phyloP scores from a whole-genome alignment of 2,888 invertebrate species.

The Athetis lepigone region DNA sequence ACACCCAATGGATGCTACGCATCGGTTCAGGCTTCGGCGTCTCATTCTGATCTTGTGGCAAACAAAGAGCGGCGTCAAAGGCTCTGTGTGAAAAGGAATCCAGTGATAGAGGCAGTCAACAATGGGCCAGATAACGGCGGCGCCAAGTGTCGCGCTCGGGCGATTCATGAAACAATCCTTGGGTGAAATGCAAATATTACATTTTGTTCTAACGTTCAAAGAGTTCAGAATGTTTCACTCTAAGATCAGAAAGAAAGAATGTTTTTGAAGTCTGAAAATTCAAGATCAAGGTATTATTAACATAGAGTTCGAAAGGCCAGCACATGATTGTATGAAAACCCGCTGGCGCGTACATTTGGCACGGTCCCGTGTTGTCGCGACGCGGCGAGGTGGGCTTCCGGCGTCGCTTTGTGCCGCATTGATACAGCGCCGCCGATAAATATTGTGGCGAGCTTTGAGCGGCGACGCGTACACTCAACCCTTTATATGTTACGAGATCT shows the following conservation, averaged over 20 bases:
- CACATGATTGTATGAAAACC: not conserved
- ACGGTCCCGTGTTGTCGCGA: constrained; percentile 67
- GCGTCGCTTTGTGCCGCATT: constrained; percentile 86
- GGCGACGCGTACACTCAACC: constrained; percentile 53
- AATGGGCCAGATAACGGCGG: constrained; percentile 84
- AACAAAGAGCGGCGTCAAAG: constrained; percentile 89
- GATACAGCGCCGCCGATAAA: constrained; percentile 89
- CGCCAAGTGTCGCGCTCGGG: constrained; percentile 60
- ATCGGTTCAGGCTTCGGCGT: constrained; percentile 82
- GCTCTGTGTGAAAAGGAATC: constrained; percentile 89
- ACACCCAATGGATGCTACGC: constrained; percentile 81
- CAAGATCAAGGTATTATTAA: not conserved
- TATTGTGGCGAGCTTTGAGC: constrained; percentile 88
- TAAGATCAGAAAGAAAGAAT: not conserved
- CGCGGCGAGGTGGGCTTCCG: constrained; percentile 86
- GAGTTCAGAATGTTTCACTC: not conserved
- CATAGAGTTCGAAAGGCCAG: not conserved
- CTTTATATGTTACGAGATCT: constrained; percentile 50
- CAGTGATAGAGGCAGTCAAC: constrained; percentile 90
- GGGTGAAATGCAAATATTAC: constrained; percentile 4
- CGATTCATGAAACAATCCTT: constrained; percentile 45
- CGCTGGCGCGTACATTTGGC: constrained; percentile 39
- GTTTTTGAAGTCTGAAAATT: not conserved
- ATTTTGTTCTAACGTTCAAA: not conserved
- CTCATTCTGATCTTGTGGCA: constrained; percentile 88